Base-by-base conservation (phyloP, 2,113 vertebrate species). In the Helogale parvula region DNA sequence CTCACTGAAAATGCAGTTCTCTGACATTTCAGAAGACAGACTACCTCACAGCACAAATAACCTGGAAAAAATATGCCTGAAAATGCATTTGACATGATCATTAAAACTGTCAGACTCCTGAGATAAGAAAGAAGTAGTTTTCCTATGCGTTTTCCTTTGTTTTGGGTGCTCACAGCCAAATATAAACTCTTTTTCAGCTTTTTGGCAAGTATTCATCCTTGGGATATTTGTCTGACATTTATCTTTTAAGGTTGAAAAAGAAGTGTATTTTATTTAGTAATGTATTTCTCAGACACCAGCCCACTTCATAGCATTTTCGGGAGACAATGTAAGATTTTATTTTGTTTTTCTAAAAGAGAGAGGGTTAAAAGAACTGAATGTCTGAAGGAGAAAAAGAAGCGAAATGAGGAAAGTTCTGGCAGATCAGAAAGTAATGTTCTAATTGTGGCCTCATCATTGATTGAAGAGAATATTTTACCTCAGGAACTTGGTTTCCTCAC, bases 21-120 rank as follows among this genome's bases (percentile, higher is more conserved):
- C 80, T 97, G 95, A 93, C 72, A 96, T 97, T 96, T 97, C 72
- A 63, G 41, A 76, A 97, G 91, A 87, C 88, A 90, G 79, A 94
- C 52, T 47, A 96, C 52, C 89, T 97, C 85, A 85, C 16, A 69
- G 77, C 14, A 72, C 72, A 94, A 98, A 96, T 87, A 97, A 90
- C 35, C 68, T 82, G 79, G 68, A 77, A 92, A 88, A 80, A 88
- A 80, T n/a, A 92, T 45, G 35, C 35, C 88, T 80, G 52, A 35
- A 97, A 97, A 94, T 93, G 45, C 68, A 74, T 74, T 95, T 97
- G 96, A 97, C 68, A 87, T 95, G 60, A 85, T 96, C 93, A 77
- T 96, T 92, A 76, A 89, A 90, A 80, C 72, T 91, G 94, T 87
- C 97, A 97, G 89, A n/a, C 60, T 74, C 68, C 80, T 81, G 7